Base-by-base conservation (phyloP, 1,140 invertebrate species). In the Meloidogyne hapla region DNA sequence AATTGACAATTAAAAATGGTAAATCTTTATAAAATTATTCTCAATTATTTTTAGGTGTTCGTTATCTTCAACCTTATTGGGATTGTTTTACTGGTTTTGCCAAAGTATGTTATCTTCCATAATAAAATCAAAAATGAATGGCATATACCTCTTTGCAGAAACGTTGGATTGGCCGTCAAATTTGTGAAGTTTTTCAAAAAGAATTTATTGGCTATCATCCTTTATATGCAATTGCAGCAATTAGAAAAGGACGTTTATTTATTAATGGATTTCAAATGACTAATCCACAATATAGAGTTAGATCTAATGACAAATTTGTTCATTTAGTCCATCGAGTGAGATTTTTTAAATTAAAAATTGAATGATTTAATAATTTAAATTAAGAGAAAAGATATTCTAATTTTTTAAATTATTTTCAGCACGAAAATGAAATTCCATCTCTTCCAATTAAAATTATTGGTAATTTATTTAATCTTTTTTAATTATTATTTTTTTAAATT, bases 31-130 rank as follows among this genome's bases (percentile, higher is more conserved):
- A 21, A 23, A n/a, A 72, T 10, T 48, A 62, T 4, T 71, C 62
- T 2, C 15, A 33, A 66, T 66, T 23, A 5, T 61, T 78, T 81
- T 45, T 90, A 96, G 95, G 94, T 80, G 90, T 99, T 71, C 91
- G 96, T 74, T 98, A 99, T 91, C 95, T 99, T 0, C 95, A 96
- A 88, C 96, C 96, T 0, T 99, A 99, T 89, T 95, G 71, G 71
- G 42, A 61, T 89, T 95, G 93, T 15, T 99, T 97, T 89, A 94
- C 93, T 65, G 95, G 95, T 12, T 95, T 95, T 89, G 95, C 94
- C 15, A 99, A 99, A 90, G n/a, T n/a, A n/a, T n/a, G n/a, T n/a
- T n/a, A n/a, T n/a, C n/a, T n/a, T n/a, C n/a, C n/a, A n/a, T n/a
- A n/a, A n/a, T n/a, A n/a, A n/a, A n/a, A n/a, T n/a, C n/a, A n/a